Percentiles rank a stretch among this genome's conserved stretches.
Evolutionary conservation across 2,113 vertebrate genomes (phyloP).

Genomic region (Myotis davidii): DNA sequence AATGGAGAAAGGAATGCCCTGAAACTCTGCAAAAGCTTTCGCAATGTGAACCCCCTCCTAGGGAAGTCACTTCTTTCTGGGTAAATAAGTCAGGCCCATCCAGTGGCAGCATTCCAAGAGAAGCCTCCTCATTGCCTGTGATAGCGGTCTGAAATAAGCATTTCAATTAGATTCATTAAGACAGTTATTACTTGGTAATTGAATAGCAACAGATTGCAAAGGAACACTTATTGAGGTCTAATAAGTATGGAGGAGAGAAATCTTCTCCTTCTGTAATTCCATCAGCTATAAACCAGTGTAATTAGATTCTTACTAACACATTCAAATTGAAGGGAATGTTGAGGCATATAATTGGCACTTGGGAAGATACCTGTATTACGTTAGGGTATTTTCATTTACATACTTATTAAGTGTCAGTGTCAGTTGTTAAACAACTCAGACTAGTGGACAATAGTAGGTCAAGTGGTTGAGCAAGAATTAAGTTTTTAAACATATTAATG

Average conservation of each 20-base stretch:
- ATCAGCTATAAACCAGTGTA: slow-evolving; percentile 89
- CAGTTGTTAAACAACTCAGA: slow-evolving; percentile 83
- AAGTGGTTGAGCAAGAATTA: slow-evolving; percentile 77
- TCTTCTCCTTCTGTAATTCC: slow-evolving; percentile 87
- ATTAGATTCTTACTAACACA: slow-evolving; percentile 90
- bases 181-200: slow-evolving; percentile 90
- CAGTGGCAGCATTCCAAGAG: slow-evolving; percentile 75
- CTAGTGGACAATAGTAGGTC: slow-evolving; percentile 72
- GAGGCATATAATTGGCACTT: slow-evolving; percentile 88
- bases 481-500: slow-evolving; percentile 69
- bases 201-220: slow-evolving; percentile 89
- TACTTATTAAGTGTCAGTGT: slow-evolving; percentile 84
- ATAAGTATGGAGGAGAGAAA: slow-evolving; percentile 87
- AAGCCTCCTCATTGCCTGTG: slow-evolving; percentile 66
- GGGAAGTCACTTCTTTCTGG: slow-evolving; percentile 67
- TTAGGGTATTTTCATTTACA: slow-evolving; percentile 84
- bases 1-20: not conserved
- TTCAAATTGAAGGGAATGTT: slow-evolving; percentile 86
- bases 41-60: not conserved
- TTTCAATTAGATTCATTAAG: slow-evolving; percentile 90
- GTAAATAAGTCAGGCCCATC: slow-evolving; percentile 78
- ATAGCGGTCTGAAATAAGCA: slow-evolving; percentile 84
- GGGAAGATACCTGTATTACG: slow-evolving; percentile 83
- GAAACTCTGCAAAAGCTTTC: not conserved
- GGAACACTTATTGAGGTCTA: slow-evolving; percentile 87